Base-by-base conservation (phyloP, 2,113 vertebrate genomes). In the Sialia sialis region DNA sequence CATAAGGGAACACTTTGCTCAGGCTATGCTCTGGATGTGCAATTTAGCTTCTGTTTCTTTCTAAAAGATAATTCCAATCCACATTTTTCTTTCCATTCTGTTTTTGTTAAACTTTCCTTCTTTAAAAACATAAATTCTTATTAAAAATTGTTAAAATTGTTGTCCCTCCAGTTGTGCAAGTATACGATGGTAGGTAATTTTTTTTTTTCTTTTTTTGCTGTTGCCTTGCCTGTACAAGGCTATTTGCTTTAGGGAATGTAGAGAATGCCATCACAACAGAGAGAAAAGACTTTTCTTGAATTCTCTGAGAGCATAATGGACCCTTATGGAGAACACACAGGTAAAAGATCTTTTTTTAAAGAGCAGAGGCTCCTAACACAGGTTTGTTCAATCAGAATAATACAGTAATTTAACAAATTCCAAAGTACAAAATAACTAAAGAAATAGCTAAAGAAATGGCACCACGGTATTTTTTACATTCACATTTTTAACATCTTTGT, bases 111-210 rank as follows among this genome's bases (percentile, higher is more conserved):
- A n/a, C 3, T 63, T 58, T 46, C 12, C 22, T 26, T 36, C 30
- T 52, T 22, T n/a, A 46, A 74, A 83, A 69, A 32, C 13, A 56
- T 6, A 22, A 58, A 63, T 52, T 41, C 14, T 84, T n/a, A 7
- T 4, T 4, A 48, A 54, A 48, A 63, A n/a, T n/a, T n/a, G n/a
- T n/a, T n/a, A n/a, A n/a, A 0, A 63, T 2, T 38, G 7, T 14
- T 54, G 16, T 43, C 2, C 4, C 19, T 58, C 4, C 19, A 41
- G 38, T 58, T 52, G 14, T 74, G 1, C 26, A 78, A 46, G 7
- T 26, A 41, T 41, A 46, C 22, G 26, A 52, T 46, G 3, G 8
- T 7, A 49, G 14, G 16, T 26, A 59, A 67, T 10, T 43, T 6
- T 41, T 58, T 2, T 16, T 10, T 23, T 1, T 22, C 5, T n/a